Conservation (phyloP, 64 coral and sea anemone genomes). For the Exaiptasia diaphana region DNA sequence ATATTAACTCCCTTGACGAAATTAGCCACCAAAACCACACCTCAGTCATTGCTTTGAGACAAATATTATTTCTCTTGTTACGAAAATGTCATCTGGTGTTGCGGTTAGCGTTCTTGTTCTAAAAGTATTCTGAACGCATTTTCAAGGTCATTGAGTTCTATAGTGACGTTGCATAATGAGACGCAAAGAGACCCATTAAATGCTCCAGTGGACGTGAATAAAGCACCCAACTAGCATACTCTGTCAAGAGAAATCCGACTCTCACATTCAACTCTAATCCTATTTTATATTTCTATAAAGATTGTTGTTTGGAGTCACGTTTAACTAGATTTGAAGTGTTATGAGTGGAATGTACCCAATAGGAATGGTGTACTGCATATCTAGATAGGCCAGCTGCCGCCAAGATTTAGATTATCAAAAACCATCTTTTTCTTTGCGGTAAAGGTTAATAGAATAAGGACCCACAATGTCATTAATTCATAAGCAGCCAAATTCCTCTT, state of each 20-base stretch:
- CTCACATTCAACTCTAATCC: neutral
- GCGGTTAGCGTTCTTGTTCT: neutral
- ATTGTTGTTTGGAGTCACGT: neutral
- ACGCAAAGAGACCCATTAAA: neutral
- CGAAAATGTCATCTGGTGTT: no score
- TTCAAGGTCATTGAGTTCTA: neutral
- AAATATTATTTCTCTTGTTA: no score
- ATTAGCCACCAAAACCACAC: neutral
- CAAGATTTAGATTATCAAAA: conserved; percentile 7
- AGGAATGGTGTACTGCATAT: neutral
- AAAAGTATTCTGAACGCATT: neutral
- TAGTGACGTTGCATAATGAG: neutral
- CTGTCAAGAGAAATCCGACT: neutral
- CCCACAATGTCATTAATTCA: conserved; percentile 13
- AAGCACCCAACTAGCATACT: neutral
- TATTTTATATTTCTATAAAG: neutral
- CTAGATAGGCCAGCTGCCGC: conserved; percentile 8
- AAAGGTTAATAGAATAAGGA: conserved; percentile 17
- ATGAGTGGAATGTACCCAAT: neutral
- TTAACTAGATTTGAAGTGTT: neutral
- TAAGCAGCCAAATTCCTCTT: conserved; percentile 16
- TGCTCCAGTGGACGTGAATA: neutral
- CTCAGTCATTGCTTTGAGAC: no score
- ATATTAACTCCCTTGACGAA: neutral
- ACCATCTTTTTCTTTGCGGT: neutral